phyloP scores from a whole-genome alignment of 2,113 vertebrate species.

The Apteryx mantelli region DNA sequence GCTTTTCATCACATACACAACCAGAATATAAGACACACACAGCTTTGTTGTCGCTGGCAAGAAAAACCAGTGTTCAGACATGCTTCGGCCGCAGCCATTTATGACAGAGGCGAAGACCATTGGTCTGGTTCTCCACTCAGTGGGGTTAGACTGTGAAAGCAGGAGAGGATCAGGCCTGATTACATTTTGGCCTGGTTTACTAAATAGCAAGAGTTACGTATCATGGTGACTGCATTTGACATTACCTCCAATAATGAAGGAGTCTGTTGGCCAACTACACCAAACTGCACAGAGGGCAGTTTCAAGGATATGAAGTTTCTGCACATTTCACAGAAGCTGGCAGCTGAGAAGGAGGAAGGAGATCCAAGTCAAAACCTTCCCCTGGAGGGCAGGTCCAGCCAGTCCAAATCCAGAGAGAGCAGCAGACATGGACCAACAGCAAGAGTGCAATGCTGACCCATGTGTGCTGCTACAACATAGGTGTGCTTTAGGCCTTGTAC shows the following conservation, averaged over 20 bases:
- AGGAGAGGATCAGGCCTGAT: not conserved
- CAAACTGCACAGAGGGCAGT: not conserved
- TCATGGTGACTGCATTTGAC: not conserved
- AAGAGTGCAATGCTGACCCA: not conserved
- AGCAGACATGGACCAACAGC: fast-evolving
- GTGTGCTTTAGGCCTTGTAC: not conserved
- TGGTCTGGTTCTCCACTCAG: not conserved
- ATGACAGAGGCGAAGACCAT: not conserved
- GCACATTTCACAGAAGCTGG: not conserved
- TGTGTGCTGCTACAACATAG: fast-evolving
- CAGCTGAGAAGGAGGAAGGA: not conserved
- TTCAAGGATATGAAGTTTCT: not conserved
- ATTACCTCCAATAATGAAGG: not conserved
- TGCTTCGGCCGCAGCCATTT: not conserved
- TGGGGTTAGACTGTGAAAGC: not conserved
- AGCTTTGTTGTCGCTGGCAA: not conserved
- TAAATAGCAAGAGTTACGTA: not conserved
- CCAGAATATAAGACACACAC: not conserved
- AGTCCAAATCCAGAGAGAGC: not conserved
- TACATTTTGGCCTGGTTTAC: not conserved
- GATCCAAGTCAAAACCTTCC: not conserved
- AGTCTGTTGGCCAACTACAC: not conserved
- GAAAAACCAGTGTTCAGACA: not conserved
- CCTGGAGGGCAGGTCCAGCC: not conserved
- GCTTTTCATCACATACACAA: constrained; percentile 40